Evolutionary conservation across 2,113 vertebrate species (phyloP), one percentile per base, ranked within the genome.

Genomic region (Meles meles): DNA sequence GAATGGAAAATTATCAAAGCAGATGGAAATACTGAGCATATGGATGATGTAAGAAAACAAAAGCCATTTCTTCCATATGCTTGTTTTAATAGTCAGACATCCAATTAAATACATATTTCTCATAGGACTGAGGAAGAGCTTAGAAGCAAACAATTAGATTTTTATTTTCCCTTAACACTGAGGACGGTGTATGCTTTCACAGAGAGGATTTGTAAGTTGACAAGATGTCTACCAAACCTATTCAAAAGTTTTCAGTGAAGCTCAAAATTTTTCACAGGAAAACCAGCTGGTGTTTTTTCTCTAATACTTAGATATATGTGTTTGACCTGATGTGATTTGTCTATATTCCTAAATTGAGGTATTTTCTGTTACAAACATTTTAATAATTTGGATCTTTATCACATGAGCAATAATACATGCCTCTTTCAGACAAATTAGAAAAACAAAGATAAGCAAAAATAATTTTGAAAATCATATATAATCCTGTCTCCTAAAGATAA

Each of bases 371-470:
- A 59, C 96, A 95, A 57, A 85, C 9, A 94, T 34, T 39, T 34
- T 79, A 80, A 93, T 76, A 69, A 61, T 67, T 94, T 93, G 90
- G 14, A 77, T 63, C 49, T 91, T 86, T 57, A 86, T 49, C 27
- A 88, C 2, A 49, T 52, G 76, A 49, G 11, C 55, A 63, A 34
- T 39, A 86, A 93, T 79, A n/a, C 10, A n/a, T 90, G 17, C 44
- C 42, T 97, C 2, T 79, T 97, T 93, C 61, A 93, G 25, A 94
- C 47, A 83, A 86, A 55, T 80, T 61, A 80, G 17, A 87, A 95
- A 90, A 85, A 86, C 37, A 57, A 6, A 85, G 20, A 84, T 17
- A 83, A 65, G 25, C n/a, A 94, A 86, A 95, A 93, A 74, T 82
- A 88, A n/a, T 86, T 82, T 67, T 4, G 9, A 91, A 85, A 61